Evolutionary conservation across 2,797 vertebrate species (phyloP).

Genomic region (Cichlasoma orientale): DNA sequence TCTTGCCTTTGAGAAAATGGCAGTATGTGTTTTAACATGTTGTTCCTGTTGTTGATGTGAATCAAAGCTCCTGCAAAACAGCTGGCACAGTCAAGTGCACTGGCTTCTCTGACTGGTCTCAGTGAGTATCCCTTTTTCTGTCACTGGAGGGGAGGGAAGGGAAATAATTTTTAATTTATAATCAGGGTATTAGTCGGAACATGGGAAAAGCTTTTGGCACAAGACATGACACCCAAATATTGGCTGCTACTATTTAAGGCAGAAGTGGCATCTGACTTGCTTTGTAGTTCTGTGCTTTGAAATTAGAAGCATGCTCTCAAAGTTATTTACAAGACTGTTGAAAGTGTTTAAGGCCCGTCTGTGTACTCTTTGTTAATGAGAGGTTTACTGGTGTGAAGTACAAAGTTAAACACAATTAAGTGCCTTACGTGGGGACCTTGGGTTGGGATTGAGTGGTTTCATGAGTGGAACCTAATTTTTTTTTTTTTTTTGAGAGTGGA

Average conservation of each 20-base stretch:
- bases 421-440: constrained; percentile 40
- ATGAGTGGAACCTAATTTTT: constrained; percentile 41
- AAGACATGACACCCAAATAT: constrained; percentile 14
- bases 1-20: constrained; percentile 99
- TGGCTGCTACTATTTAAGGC: neutral
- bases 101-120: constrained; percentile 99
- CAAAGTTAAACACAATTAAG: constrained; percentile 14
- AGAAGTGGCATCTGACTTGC: constrained; percentile 21
- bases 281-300: constrained; percentile 39
- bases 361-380: constrained; percentile 1
- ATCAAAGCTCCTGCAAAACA: constrained; percentile 99
- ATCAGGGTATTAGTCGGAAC: constrained; percentile 9
- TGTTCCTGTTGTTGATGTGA: constrained; percentile 99
- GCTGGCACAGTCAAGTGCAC: constrained; percentile 99
- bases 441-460: constrained; percentile 45
- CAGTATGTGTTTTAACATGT: constrained; percentile 99
- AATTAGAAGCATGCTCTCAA: constrained; percentile 65
- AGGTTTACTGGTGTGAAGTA: constrained; percentile 1
- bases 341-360: neutral
- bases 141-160: constrained; percentile 75
- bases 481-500: constrained; percentile 21
- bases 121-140: constrained; percentile 91
- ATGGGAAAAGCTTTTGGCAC: constrained; percentile 21
- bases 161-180: constrained; percentile 22
- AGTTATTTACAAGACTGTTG: neutral